These are phyloP conservation scores for Ostrea denselamellosa DNA, from an alignment of 1,140 invertebrate genomes.

Conservation along the genomic window DNA sequence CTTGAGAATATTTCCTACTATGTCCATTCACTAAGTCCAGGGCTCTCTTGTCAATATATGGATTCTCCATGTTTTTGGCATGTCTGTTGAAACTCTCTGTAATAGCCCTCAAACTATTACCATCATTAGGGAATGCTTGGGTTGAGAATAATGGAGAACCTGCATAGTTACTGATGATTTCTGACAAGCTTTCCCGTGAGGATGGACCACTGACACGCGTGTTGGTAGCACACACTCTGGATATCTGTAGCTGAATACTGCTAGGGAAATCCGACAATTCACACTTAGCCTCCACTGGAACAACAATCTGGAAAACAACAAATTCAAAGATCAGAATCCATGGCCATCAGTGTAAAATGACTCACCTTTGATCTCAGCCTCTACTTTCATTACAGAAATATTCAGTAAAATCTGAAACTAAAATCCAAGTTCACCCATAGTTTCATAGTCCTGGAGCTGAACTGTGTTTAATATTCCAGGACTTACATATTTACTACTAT, in stretches of 20 bases:
- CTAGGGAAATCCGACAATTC: constrained; percentile 88
- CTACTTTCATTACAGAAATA: too few relatives aligned
- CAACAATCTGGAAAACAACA: constrained; percentile 73
- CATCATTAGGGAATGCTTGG: constrained; percentile 85
- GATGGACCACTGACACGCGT: constrained; percentile 84
- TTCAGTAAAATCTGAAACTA: too few relatives aligned
- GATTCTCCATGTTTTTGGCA: constrained; percentile 62
- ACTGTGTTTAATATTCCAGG: too few relatives aligned
- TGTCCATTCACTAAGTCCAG: constrained; percentile 49
- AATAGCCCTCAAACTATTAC: constrained; percentile 84
- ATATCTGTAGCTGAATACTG: constrained; percentile 89
- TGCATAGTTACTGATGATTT: constrained; percentile 86
- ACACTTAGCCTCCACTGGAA: constrained; percentile 84
- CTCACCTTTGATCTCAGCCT: neutral
- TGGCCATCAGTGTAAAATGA: neutral
- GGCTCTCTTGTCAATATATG: constrained; percentile 62
- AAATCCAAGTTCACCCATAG: too few relatives aligned
- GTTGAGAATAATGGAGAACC: constrained; percentile 86
- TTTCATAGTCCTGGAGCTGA: too few relatives aligned
- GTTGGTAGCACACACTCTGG: constrained; percentile 89
- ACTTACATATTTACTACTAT: too few relatives aligned
- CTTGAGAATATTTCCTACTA: constrained; percentile 42
- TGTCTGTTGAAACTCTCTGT: constrained; percentile 81
- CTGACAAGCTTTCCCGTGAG: constrained; percentile 86
- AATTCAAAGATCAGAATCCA: neutral